phyloP scores from a whole-genome alignment of 2,888 invertebrate genomes.

The Drosophila tripunctata region DNA sequence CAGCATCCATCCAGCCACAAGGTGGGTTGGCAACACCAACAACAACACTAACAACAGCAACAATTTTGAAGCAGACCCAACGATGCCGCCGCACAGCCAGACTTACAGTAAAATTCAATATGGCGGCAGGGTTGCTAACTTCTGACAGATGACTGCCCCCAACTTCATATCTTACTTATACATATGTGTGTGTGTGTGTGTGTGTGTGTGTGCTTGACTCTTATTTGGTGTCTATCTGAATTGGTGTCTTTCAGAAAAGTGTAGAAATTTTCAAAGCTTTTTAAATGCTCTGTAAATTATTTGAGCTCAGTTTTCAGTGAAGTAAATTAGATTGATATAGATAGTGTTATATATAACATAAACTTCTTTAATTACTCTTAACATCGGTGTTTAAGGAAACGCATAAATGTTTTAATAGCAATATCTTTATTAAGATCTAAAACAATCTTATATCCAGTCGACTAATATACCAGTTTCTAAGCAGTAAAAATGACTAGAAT shows the following conservation, averaged over 20 bases:
- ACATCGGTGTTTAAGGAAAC: too few species aligned
- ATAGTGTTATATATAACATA: too few species aligned
- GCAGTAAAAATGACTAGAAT: too few species aligned
- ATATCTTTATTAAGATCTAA: too few species aligned
- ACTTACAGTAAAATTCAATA: constrained; percentile 66
- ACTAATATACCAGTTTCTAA: too few species aligned
- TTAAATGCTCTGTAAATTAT: constrained; percentile 43
- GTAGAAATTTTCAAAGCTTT: constrained; percentile 42
- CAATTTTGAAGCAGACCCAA: constrained; percentile 38
- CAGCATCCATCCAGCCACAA: constrained; percentile 63
- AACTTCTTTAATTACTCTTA: too few species aligned
- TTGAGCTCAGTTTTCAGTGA: constrained; percentile 13
- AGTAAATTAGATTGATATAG: background rate
- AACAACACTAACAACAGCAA: constrained; percentile 24
- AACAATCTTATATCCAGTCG: too few species aligned
- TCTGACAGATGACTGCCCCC: constrained; percentile 72
- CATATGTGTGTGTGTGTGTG: constrained; percentile 1
- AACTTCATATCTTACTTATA: background rate
- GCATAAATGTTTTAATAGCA: too few species aligned
- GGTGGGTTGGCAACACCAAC: constrained; percentile 36
- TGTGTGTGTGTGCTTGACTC: constrained; percentile 31
- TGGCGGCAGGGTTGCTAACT: constrained; percentile 74
- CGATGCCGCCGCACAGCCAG: constrained; percentile 22
- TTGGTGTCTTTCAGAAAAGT: constrained; percentile 36
- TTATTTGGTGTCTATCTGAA: constrained; percentile 27